Conservation (phyloP, 1,140 invertebrate genomes). For the Drosophila athabasca region DNA sequence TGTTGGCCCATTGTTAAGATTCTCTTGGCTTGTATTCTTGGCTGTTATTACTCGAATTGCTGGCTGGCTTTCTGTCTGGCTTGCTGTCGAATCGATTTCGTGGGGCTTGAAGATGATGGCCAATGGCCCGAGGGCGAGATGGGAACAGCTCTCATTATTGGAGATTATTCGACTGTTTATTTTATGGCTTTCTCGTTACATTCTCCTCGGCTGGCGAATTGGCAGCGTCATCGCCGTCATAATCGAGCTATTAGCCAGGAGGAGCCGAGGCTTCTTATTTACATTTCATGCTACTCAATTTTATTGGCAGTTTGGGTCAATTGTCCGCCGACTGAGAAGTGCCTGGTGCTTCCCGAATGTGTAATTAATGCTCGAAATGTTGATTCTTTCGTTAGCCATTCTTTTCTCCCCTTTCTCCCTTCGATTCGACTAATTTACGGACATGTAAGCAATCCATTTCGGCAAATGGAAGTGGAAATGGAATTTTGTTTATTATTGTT, state of each 20-base stretch:
- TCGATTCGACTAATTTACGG: constrained; percentile 2
- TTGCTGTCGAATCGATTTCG: constrained; percentile 71
- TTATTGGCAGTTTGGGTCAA: constrained; percentile 81
- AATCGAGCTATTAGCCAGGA: constrained; percentile 72
- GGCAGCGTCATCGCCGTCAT: constrained; percentile 74
- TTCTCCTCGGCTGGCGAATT: constrained; percentile 53
- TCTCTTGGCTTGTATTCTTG: constrained; percentile 31
- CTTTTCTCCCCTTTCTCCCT: constrained; percentile 1
- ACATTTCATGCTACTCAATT: constrained; percentile 77
- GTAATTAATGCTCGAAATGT: constrained; percentile 40
- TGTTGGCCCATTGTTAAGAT: constrained; percentile 31
- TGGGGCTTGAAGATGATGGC: constrained; percentile 49
- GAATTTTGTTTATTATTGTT: constrained; percentile 38
- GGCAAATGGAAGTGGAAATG: constrained; percentile 37
- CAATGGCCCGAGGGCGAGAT: constrained; percentile 55
- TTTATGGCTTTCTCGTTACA: constrained; percentile 80
- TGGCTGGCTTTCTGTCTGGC: constrained; percentile 13
- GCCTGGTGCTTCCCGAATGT: constrained; percentile 29
- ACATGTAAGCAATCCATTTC: constrained; percentile 7
- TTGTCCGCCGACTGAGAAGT: constrained; percentile 67
- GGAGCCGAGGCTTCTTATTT: constrained; percentile 68
- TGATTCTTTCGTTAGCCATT: constrained; percentile 23
- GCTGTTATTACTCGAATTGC: not conserved
- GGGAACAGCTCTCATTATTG: constrained; percentile 62
- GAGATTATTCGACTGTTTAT: constrained; percentile 80